Conservation (phyloP, 2,888 invertebrate species). For the Tineola bisselliella region DNA sequence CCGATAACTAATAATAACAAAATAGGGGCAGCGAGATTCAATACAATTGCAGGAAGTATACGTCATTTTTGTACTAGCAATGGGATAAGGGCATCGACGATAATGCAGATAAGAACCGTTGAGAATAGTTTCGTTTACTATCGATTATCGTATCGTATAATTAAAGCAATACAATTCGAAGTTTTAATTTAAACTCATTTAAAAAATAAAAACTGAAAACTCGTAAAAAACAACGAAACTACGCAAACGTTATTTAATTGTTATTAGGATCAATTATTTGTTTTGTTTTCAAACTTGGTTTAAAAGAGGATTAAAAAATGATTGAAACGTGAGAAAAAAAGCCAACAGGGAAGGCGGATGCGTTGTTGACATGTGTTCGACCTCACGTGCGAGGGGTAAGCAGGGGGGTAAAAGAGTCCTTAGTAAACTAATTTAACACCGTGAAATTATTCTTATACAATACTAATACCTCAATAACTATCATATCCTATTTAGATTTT, state of each 20-base stretch:
- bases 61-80: neutral
- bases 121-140: neutral
- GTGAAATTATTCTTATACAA: neutral
- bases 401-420: neutral
- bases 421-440: neutral
- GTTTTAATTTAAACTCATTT: no score
- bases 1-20: conserved; percentile 62
- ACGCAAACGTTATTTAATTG: neutral
- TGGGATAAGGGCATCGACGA: neutral
- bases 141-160: neutral
- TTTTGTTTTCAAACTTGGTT: neutral
- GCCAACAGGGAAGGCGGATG: conserved; percentile 1
- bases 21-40: conserved; percentile 52
- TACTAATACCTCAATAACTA: no score
- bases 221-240: neutral
- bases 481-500: no score
- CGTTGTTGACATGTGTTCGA: conserved; percentile 7
- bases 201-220: neutral
- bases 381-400: conserved; percentile 3
- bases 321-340: conserved; percentile 13
- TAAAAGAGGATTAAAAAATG: conserved; percentile 1
- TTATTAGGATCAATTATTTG: neutral
- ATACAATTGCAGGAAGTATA: conserved; percentile 37
- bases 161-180: no score
- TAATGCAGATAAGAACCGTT: neutral